phyloP scores from a whole-genome alignment of 1,140 invertebrate species.

The Drosophila insularis region DNA sequence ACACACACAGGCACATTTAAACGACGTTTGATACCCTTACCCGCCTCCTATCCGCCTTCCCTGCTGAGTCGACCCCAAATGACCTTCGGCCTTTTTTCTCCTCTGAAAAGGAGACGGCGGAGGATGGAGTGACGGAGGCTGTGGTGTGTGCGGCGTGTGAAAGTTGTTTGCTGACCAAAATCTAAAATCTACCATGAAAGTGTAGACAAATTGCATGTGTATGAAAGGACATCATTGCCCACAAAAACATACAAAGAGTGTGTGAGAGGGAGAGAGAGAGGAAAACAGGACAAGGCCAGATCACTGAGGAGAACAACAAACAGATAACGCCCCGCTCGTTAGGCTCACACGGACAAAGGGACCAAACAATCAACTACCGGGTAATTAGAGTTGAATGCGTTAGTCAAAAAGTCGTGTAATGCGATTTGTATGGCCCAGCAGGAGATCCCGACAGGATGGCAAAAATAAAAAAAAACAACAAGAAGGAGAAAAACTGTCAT shows the following conservation, averaged over 20 bases:
- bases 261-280: background rate
- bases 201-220: slow-evolving; percentile 68
- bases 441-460: slow-evolving; percentile 58
- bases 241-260: slow-evolving; percentile 8
- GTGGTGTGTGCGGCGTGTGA: slow-evolving; percentile 51
- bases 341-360: slow-evolving; percentile 38
- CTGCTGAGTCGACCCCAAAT: slow-evolving; percentile 58
- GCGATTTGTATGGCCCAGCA: slow-evolving; percentile 76
- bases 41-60: background rate
- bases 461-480: slow-evolving; percentile 5
- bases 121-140: background rate
- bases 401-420: slow-evolving; percentile 79
- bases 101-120: background rate
- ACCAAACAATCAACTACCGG: slow-evolving; percentile 70
- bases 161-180: slow-evolving; percentile 43
- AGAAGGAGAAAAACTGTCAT: slow-evolving; percentile 46
- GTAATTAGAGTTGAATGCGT: slow-evolving; percentile 76
- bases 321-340: slow-evolving; percentile 67
- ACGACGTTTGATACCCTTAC: background rate
- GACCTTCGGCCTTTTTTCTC: slow-evolving; percentile 54
- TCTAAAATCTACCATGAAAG: slow-evolving; percentile 47
- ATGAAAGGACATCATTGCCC: slow-evolving; percentile 24
- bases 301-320: slow-evolving; percentile 55
- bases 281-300: slow-evolving; percentile 11
- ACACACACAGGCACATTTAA: background rate